Base-by-base conservation (phyloP, 2,888 invertebrate species). In the Antheraea yamamai region DNA sequence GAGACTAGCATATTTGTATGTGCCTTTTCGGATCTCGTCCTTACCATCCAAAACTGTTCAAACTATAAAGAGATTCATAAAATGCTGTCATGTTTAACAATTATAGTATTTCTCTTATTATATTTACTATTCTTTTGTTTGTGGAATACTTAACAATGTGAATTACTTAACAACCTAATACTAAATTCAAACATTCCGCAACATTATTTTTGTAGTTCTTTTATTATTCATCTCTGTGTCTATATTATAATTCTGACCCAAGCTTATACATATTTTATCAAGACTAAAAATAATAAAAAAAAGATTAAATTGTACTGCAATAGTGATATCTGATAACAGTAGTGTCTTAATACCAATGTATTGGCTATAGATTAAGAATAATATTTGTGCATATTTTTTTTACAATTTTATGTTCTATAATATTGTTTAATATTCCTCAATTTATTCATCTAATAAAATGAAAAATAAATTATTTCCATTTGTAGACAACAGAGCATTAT, bases 401-500 rank as follows among this genome's bases (percentile, higher is more conserved):
- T 70, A 88, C 88, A 85, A 85, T 84, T 87, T 87, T 86, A 83
- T 85, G 86, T 87, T 88, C 86, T 87, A 86, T 58, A 23, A 26
- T 85, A 86, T 87, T 86, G 85, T 83, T 87, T 84, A 87, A 87
- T 85, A 87, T 85, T 81, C 84, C 85, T 85, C 88, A 88, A 87
- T 88, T 89, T 88, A 90, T 89, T 90, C 86, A 82, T 90, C 86
- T 87, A 88, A 90, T 90, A 89, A 88, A 87, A 90, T 86, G 84
- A 86, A 86, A 86, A 89, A 91, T 90, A 92, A 92, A 92, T 86
- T 84, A 85, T 91, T 93, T 89, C 88, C 87, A 91, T 92, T 92
- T 92, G 88, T 92, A 91, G 83, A 82, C 64, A 80, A 82, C 75
- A 81, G 76, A 76, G 81, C 80, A 86, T 86, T 88, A 84, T 85